Conservation (phyloP, 2,888 invertebrate genomes). For the Ceramica pisi region DNA sequence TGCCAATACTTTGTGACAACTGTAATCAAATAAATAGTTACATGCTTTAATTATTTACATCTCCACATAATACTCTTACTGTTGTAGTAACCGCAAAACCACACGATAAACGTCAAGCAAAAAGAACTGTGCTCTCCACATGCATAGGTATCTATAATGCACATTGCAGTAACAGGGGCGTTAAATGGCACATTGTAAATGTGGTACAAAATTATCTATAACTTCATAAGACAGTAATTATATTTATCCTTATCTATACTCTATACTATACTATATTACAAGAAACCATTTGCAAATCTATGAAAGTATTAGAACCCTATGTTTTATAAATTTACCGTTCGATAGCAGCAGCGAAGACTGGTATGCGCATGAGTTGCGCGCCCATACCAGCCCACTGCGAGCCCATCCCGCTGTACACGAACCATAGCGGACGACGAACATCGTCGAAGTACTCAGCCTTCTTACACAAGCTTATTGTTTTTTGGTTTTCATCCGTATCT, state of each 20-base stretch:
- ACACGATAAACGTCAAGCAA: background rate
- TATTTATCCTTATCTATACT: too few species aligned
- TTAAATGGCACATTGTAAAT: too few species aligned
- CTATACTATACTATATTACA: too few species aligned
- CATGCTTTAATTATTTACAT: too few species aligned
- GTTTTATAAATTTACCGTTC: conserved; percentile 72
- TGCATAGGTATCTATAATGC: background rate
- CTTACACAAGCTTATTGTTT: conserved; percentile 70
- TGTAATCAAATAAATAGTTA: conserved; percentile 59
- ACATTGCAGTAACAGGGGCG: too few species aligned
- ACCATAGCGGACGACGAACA: conserved; percentile 91
- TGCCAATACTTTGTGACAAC: conserved; percentile 89
- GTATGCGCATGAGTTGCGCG: conserved; percentile 91
- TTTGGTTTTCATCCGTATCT: conserved; percentile 72
- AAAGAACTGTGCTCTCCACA: background rate
- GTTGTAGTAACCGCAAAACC: background rate
- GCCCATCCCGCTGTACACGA: conserved; percentile 94
- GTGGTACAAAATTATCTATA: background rate
- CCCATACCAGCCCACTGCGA: conserved; percentile 94
- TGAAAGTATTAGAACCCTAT: background rate
- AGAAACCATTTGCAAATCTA: background rate
- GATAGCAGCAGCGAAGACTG: conserved; percentile 90
- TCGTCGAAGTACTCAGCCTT: conserved; percentile 75
- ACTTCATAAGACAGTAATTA: background rate
- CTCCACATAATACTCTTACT: too few species aligned